A percentile compares a stretch with the other conserved stretches of the same genome.
Evolutionary conservation across 2,888 invertebrate species (phyloP).

Genomic region (Lacanobia oleracea): DNA sequence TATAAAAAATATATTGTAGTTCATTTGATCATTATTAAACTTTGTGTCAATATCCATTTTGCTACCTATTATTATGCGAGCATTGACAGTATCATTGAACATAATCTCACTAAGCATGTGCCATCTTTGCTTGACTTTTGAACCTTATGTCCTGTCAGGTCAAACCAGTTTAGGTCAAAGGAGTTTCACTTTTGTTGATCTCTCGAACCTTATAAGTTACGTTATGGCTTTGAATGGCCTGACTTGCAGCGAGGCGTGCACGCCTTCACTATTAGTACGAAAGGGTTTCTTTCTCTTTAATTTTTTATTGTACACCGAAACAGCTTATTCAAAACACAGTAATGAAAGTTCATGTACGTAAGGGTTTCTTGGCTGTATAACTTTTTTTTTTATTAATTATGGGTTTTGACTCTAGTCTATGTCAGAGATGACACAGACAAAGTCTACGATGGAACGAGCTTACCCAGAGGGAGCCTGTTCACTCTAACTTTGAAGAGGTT

Average conservation of each 20-base stretch:
- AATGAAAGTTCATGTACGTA: no score
- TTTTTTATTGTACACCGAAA: no score
- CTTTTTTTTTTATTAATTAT: no score
- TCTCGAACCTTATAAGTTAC: not conserved
- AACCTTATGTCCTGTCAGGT: constrained; percentile 8
- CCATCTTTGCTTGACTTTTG: constrained; percentile 8
- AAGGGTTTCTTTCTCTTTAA: not conserved
- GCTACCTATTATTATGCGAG: not conserved
- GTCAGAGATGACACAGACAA: no score
- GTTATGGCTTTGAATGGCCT: constrained; percentile 11
- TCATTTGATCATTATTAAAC: not conserved
- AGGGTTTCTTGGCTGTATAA: no score
- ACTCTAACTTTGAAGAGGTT: no score
- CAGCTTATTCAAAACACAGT: no score
- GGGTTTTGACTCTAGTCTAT: no score
- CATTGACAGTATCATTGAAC: not conserved
- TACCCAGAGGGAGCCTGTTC: no score
- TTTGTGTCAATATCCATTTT: not conserved
- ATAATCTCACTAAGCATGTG: not conserved
- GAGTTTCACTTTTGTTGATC: constrained; percentile 30
- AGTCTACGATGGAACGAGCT: no score
- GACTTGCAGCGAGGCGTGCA: not conserved
- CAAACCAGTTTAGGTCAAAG: not conserved
- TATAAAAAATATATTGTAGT: no score
- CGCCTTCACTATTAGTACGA: not conserved